Conservation (phyloP, 2,113 vertebrate genomes). For the Addax nasomaculatus region DNA sequence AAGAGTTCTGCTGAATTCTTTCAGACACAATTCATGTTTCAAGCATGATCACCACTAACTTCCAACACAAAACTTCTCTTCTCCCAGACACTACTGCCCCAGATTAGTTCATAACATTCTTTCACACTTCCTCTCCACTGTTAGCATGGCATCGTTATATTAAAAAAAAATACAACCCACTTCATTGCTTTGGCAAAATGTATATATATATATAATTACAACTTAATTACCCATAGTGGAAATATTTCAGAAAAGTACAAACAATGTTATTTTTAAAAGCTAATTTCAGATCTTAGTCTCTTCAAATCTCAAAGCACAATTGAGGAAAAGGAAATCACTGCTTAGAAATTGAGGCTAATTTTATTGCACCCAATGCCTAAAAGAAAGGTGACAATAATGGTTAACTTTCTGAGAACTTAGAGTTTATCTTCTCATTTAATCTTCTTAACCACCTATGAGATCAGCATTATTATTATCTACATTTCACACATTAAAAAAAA, state of each 20-base stretch:
- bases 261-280: background rate
- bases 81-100: background rate
- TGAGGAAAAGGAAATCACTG: background rate
- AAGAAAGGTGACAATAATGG: background rate
- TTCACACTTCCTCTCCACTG: background rate
- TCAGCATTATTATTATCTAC: slow-evolving; percentile 13
- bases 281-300: background rate
- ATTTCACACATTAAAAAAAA: background rate
- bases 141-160: background rate
- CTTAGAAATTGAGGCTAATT: background rate
- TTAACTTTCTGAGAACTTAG: background rate
- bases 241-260: background rate
- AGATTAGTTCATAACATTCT: background rate
- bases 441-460: background rate
- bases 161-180: background rate
- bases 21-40: background rate
- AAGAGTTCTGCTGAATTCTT: background rate
- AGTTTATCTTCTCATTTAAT: background rate
- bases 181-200: background rate
- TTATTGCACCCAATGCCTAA: background rate
- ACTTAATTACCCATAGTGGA: background rate
- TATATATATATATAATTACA: background rate
- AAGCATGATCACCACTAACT: background rate
- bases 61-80: background rate
- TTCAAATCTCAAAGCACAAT: background rate